These are phyloP conservation scores for Thymelicus acteon DNA, from an alignment of 2,888 invertebrate species.

Conservation along the genomic window DNA sequence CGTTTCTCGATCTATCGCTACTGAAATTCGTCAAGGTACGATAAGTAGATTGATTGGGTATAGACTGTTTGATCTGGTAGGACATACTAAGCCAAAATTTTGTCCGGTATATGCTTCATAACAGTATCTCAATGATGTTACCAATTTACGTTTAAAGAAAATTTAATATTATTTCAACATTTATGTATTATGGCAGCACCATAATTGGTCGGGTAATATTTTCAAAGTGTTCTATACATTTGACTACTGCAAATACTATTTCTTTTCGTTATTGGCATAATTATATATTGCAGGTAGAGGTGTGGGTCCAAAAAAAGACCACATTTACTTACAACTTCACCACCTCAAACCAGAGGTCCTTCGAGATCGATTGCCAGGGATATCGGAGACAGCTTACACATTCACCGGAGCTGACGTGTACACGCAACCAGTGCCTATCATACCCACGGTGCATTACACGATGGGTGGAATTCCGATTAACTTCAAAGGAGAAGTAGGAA, in stretches of 20 bases:
- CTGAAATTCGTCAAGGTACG: slow-evolving; percentile 93
- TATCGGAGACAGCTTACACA: slow-evolving; percentile 98
- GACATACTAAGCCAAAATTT: too few species aligned
- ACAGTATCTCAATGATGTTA: too few species aligned
- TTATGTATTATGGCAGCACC: too few species aligned
- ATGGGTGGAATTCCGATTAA: slow-evolving; percentile 99
- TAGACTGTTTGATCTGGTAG: too few species aligned
- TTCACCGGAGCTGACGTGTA: slow-evolving; percentile 99
- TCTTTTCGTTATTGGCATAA: too few species aligned
- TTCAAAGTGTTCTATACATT: too few species aligned
- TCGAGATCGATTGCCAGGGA: slow-evolving; percentile 93
- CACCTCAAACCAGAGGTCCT: slow-evolving; percentile 96
- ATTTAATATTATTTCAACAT: too few species aligned
- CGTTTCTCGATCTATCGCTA: slow-evolving; percentile 98
- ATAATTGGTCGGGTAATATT: too few species aligned
- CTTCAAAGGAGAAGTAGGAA: slow-evolving; percentile 92
- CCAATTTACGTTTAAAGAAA: too few species aligned
- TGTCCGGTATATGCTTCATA: too few species aligned
- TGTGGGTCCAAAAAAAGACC: slow-evolving; percentile 97
- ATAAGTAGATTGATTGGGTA: too few species aligned
- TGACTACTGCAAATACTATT: too few species aligned
- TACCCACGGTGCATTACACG: slow-evolving; percentile 99
- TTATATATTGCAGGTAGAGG: slow-evolving; percentile 87
- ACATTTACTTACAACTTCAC: slow-evolving; percentile 96
- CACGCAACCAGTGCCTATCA: slow-evolving; percentile 97